Base-by-base conservation (phyloP, 2,888 invertebrate species). In the Papilio gigon region DNA sequence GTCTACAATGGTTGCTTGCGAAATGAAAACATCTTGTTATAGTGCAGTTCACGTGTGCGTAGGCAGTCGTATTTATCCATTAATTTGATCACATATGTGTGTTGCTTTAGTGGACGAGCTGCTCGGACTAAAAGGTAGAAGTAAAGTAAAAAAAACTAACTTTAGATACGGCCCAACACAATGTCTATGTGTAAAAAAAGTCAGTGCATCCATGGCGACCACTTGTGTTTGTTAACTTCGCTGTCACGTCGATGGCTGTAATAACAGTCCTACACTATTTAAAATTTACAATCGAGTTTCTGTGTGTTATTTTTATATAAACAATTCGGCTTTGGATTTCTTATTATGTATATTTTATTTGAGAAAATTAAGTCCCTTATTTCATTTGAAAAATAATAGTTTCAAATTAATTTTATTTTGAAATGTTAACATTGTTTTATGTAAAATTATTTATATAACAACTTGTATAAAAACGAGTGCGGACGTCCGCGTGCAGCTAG, bases 201-300 rank as follows among this genome's bases (percentile, higher is more conserved):
- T 27, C 30, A 30, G 30, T 30, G 30, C n/a, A n/a, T n/a, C n/a
- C n/a, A n/a, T 56, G 9, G 53, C 53, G 9, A 56, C n/a, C 53
- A 30, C 25, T 30, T n/a, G n/a, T 56, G 30, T 56, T 56, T 56
- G 53, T 53, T 6, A 53, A 53, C 2, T 50, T 5, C 17, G 30
- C 14, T 30, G 30, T 9, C 8, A 56, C 27, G 17, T 30, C 22
- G 30, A 56, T 17, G 22, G 1, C 1, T 30, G 30, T 2, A 53
- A 25, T 53, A 53, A 53, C 30, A 12, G 37, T 14, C 11, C 9
- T 37, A 37, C 4, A 37, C 37, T n/a, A n/a, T n/a, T n/a, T n/a
- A n/a, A n/a, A n/a, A n/a, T n/a, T n/a, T n/a, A n/a, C n/a, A n/a
- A n/a, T n/a, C n/a, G n/a, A n/a, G n/a, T n/a, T n/a, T n/a, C n/a